Evolutionary conservation across 2,113 vertebrate species (phyloP), one percentile per base, ranked within the genome.

Genomic region (Mustela nigripes): DNA sequence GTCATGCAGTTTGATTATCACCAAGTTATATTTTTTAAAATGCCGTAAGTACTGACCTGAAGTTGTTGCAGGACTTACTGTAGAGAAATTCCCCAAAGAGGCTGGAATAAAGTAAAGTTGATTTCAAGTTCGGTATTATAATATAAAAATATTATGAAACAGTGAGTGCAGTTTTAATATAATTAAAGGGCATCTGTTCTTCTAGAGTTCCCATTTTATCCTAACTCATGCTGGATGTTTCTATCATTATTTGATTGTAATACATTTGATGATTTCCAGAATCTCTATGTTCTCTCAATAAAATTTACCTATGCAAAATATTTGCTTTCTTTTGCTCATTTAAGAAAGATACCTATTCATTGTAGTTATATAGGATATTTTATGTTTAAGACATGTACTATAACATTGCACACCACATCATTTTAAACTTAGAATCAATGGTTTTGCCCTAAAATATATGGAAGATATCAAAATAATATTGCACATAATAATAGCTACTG

Each of bases 31-130:
- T 58, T 80, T 74, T 50, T 31, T 4, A 62, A 67, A 96, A 67
- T 80, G 22, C 6, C 18, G 0, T 56, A 28, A 58, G 19, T 81
- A 91, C 97, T 95, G 18, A 97, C 96, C 92, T 97, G 89, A 89
- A 33, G 85, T 96, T 67, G 82, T 96, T 62, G 50, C 3, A 88
- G 92, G 86, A 1, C 21, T 91, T 63, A 62, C 2, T 11, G 95
- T 96, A 48, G 95, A 56, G 53, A 42, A 60, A 74, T 65, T 85
- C 7, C 24, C 82, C 45, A 19, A 94, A 86, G 89, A 62, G 65
- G 42, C 92, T 97, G 39, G 3, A 97, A 97, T 42, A 96, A 96
- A 91, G 63, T 26, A 73, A 90, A 94, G 22, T 83, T 83, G 1
- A 63, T 93, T 60, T 85, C 7, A 94, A 31, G 36, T 2, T 73